Conservation (phyloP, 2,888 invertebrate genomes). For the Sthenelais limicola region DNA sequence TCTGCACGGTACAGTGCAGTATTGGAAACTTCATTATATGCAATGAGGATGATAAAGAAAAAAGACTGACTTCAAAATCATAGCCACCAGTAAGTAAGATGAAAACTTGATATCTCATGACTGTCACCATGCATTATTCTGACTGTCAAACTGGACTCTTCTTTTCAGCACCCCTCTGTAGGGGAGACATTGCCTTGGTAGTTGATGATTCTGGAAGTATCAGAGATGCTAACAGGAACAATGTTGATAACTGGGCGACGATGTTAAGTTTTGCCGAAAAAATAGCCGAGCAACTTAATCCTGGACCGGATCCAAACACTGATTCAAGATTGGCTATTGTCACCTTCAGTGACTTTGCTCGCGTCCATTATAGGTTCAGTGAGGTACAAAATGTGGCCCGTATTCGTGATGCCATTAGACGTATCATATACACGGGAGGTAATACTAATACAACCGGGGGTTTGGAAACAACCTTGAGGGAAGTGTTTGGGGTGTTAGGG, state of each 20-base stretch:
- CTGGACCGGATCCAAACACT: not conserved
- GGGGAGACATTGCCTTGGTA: conserved; percentile 13
- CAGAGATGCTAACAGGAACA: not conserved
- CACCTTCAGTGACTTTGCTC: not conserved
- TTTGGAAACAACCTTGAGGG: not conserved
- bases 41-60: too few species aligned
- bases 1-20: too few species aligned
- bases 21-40: too few species aligned
- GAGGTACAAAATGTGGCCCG: not conserved
- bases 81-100: too few species aligned
- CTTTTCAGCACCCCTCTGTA: conserved; percentile 6
- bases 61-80: too few species aligned
- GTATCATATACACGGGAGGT: conserved; percentile 2
- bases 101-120: too few species aligned
- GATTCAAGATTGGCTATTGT: not conserved
- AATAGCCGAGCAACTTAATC: not conserved
- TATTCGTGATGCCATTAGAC: not conserved
- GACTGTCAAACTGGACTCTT: not conserved
- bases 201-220: conserved; percentile 25
- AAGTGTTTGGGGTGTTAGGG: not conserved
- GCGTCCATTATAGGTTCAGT: not conserved
- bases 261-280: not conserved
- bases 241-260: not conserved
- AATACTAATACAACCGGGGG: not conserved
- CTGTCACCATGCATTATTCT: too few species aligned